Base-by-base conservation (phyloP, 64 coral and sea anemone species). In the Stylophora pistillata region DNA sequence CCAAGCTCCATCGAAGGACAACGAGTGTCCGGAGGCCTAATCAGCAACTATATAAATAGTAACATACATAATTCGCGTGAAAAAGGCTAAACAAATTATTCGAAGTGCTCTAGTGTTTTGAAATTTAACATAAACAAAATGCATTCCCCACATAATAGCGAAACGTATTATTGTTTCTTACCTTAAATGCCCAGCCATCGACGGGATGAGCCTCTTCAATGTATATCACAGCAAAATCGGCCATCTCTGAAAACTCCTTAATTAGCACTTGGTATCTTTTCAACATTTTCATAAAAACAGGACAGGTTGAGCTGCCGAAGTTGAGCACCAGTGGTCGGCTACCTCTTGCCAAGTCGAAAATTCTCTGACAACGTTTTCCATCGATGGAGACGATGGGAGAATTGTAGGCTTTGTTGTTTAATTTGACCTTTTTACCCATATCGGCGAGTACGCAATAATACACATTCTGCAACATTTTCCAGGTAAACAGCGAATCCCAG, bases 161-260 rank as follows among this genome's bases (percentile, higher is more conserved):
- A 11, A 55, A 53, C 73, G 55, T 0, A 41, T 20, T 84, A 2
- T 30, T 23, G 37, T 47, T 31, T 57, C 25, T 86, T 71, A 92
- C 91, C 85, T 93, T 85, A 41, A 96, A 96, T 82, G 76, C 85
- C 95, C 95, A 96, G n/a, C 95, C 95, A 66, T 96, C 95, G 5
- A 56, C 33, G 11, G 95, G 95, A 66, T 96, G 95, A 27, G 91
- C 95, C 79, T 96, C 95, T 82, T 90, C 91, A 25, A 96, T 93
- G 29, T 96, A 96, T 2, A 96, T 91, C 9, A 93, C 89, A 71
- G 93, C 81, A 72, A 96, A 96, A 64, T 96, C 91, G 23, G 95
- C 91, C 20, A 90, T 18, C 55, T 93, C 55, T 62, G 30, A 61
- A 74, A 90, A 96, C 14, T 96, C 58, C 11, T 54, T 71, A 23